A percentile compares a stretch with the other conserved stretches of the same genome.
phyloP scores from a whole-genome alignment of 37 sponge, comb jelly and placozoan genomes.

The Agelas oroides region DNA sequence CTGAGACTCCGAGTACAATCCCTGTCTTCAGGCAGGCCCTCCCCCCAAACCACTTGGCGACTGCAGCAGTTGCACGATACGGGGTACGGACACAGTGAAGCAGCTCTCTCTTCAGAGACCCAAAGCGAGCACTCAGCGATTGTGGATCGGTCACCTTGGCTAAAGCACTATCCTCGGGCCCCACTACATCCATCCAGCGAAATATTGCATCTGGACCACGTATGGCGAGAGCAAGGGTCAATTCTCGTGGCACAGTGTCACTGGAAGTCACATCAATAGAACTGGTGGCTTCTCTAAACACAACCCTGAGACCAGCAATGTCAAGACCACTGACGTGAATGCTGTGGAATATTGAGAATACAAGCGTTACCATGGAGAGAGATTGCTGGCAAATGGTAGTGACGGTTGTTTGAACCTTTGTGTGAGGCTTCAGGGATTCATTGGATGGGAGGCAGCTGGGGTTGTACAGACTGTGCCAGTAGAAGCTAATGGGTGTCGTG shows the following conservation, averaged over 20 bases:
- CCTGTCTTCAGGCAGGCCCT: constrained; percentile 62
- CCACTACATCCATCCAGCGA: constrained; percentile 58
- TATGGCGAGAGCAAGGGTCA: constrained; percentile 55
- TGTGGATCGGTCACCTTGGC: constrained; percentile 74
- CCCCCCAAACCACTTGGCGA: constrained; percentile 82
- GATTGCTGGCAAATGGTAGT: constrained; percentile 1
- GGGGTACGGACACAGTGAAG: constrained; percentile 39
- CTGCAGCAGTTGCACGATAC: constrained; percentile 18
- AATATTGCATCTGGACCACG: constrained; percentile 67
- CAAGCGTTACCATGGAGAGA: constrained; percentile 1
- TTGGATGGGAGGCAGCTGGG: constrained; percentile 26
- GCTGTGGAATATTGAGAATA: constrained; percentile 18
- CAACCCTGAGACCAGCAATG: constrained; percentile 64
- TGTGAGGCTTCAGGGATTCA: constrained; percentile 21
- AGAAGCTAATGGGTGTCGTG: constrained; percentile 65
- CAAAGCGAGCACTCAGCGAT: constrained; percentile 65
- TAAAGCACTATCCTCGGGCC: constrained; percentile 58
- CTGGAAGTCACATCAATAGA: background rate
- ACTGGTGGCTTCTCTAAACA: constrained; percentile 14
- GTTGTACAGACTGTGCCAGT: constrained; percentile 55
- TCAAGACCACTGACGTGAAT: constrained; percentile 35
- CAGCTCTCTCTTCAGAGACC: background rate
- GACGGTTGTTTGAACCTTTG: constrained; percentile 20
- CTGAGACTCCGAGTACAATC: constrained; percentile 71
- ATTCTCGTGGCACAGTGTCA: background rate